These are phyloP conservation scores for Oreochromis aureus DNA, from an alignment of 2,113 vertebrate genomes.

Conservation along the genomic window DNA sequence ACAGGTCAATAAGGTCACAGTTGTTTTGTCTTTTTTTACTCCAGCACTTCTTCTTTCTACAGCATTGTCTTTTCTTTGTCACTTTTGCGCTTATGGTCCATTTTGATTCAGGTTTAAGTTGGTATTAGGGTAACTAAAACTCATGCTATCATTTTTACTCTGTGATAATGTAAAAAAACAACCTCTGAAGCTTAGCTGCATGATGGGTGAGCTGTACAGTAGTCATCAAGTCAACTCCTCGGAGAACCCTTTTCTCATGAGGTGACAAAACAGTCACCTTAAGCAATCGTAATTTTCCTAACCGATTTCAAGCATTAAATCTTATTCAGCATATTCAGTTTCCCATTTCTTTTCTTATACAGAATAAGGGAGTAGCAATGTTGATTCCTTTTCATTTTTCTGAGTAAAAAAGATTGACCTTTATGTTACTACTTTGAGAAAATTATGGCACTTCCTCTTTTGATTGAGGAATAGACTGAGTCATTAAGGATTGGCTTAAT, in stretches of 20 bases:
- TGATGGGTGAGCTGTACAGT: not conserved
- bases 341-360: not conserved
- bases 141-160: not conserved
- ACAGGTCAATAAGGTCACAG: not conserved
- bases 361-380: not conserved
- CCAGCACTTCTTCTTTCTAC: not conserved
- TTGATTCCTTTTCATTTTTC: not conserved
- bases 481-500: not conserved
- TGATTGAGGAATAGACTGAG: fast-evolving
- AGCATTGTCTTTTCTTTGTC: not conserved
- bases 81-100: not conserved
- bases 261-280: not conserved
- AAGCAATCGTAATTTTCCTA: not conserved
- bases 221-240: not conserved
- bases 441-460: not conserved
- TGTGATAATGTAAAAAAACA: not conserved
- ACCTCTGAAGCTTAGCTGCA: fast-evolving
- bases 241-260: not conserved
- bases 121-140: not conserved
- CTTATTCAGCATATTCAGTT: not conserved
- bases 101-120: not conserved
- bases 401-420: not conserved
- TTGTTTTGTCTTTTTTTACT: not conserved
- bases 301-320: not conserved
- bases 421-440: not conserved